These are phyloP conservation scores for Galerucella calmariensis DNA, from an alignment of 2,888 invertebrate species.

Conservation along the genomic window DNA sequence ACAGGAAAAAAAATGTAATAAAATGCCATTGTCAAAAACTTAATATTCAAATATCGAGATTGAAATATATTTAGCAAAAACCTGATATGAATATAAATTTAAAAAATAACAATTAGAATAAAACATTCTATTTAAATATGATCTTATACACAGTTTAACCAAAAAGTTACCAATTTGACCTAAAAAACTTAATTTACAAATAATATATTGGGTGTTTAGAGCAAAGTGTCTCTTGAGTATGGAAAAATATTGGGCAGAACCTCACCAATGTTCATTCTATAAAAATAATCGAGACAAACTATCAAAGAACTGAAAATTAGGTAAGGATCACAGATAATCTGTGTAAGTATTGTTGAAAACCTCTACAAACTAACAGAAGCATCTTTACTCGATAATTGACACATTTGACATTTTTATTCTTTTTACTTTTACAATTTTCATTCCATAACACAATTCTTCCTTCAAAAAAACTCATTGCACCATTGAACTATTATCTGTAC, in stretches of 20 bases:
- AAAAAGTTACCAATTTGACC: constrained; percentile 13
- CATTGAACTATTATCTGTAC: neutral
- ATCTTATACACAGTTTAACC: constrained; percentile 22
- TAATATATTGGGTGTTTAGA: constrained; percentile 8
- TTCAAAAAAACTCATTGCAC: too few relatives aligned
- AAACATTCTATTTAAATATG: constrained; percentile 24
- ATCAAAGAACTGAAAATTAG: too few relatives aligned
- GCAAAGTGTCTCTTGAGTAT: neutral
- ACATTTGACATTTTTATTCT: too few relatives aligned
- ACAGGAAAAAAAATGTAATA: neutral
- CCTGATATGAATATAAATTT: constrained; percentile 35
- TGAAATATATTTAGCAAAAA: constrained; percentile 36
- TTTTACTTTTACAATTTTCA: too few relatives aligned
- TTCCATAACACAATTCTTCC: too few relatives aligned
- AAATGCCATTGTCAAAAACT: neutral
- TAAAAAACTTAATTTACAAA: constrained; percentile 5
- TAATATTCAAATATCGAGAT: constrained; percentile 11
- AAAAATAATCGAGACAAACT: too few relatives aligned
- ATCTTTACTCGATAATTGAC: too few relatives aligned
- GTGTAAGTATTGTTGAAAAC: too few relatives aligned
- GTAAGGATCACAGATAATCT: too few relatives aligned
- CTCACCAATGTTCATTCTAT: too few relatives aligned
- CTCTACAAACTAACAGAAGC: too few relatives aligned
- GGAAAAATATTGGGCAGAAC: constrained; percentile 2
- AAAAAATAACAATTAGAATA: constrained; percentile 29